Conservation (phyloP, 2,113 vertebrate species). For the Nesogale talazaci region DNA sequence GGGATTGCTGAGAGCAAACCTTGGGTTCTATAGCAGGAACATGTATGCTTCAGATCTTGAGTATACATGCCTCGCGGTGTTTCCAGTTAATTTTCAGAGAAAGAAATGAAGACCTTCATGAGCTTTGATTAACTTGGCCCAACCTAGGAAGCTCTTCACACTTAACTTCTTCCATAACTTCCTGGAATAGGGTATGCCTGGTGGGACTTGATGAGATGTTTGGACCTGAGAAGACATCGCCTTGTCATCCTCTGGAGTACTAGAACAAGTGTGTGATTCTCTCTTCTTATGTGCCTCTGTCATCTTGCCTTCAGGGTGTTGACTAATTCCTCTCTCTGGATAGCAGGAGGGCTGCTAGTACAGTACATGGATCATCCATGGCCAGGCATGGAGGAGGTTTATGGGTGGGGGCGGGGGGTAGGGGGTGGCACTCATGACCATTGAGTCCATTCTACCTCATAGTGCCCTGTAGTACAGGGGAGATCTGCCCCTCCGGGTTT, state of each 20-base stretch:
- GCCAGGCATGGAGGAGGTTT: background rate
- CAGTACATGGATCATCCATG: background rate
- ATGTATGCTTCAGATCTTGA: too few relatives aligned
- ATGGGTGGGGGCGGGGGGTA: too few relatives aligned
- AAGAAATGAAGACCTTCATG: background rate
- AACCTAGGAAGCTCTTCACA: background rate
- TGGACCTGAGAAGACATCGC: accelerated
- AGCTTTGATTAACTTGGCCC: background rate
- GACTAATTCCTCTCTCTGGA: background rate
- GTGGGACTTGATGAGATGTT: background rate
- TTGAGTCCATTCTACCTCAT: too few relatives aligned
- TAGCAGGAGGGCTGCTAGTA: background rate
- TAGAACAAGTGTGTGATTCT: background rate
- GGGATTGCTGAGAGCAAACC: background rate
- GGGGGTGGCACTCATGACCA: too few relatives aligned
- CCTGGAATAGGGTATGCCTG: background rate
- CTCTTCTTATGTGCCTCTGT: background rate
- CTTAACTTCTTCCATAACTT: background rate
- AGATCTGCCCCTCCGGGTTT: too few relatives aligned
- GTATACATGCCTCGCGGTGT: accelerated
- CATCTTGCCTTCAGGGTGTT: background rate
- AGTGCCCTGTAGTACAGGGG: too few relatives aligned
- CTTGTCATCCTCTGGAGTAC: background rate
- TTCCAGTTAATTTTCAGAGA: background rate
- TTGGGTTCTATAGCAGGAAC: background rate